A percentile compares a stretch with the other conserved stretches of the same genome.
Evolutionary conservation across 2,888 invertebrate genomes (phyloP).

Genomic region (Nyleta sp.): DNA sequence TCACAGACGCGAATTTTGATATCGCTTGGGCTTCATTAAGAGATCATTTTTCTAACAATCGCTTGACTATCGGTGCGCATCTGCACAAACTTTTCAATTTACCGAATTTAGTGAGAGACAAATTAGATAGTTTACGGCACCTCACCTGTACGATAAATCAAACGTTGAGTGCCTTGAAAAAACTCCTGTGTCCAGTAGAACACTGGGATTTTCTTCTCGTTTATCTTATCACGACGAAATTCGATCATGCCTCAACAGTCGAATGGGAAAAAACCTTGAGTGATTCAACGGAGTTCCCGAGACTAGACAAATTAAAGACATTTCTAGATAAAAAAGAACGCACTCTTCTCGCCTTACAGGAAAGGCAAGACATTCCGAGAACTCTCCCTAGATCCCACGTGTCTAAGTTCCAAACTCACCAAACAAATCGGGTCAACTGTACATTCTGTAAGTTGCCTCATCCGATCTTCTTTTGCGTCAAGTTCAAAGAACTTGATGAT

Average conservation of each 20-base stretch:
- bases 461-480: too few relatives aligned
- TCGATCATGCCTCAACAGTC: neutral
- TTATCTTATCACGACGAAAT: neutral
- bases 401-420: too few relatives aligned
- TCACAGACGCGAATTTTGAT: neutral
- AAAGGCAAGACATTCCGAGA: too few relatives aligned
- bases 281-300: neutral
- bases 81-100: neutral
- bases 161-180: neutral
- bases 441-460: neutral
- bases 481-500: too few relatives aligned
- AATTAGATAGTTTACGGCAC: too few relatives aligned
- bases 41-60: neutral
- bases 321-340: constrained; percentile 2
- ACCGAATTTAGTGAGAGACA: neutral
- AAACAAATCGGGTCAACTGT: neutral
- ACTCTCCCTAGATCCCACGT: too few relatives aligned
- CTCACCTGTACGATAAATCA: neutral
- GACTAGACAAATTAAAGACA: neutral
- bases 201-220: neutral
- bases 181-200: neutral
- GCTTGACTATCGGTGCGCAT: neutral
- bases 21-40: neutral
- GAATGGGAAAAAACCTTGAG: neutral
- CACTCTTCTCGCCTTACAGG: too few relatives aligned